These are phyloP conservation scores for Xenus cinereus DNA, from an alignment of 2,113 vertebrate species.

Conservation along the genomic window DNA sequence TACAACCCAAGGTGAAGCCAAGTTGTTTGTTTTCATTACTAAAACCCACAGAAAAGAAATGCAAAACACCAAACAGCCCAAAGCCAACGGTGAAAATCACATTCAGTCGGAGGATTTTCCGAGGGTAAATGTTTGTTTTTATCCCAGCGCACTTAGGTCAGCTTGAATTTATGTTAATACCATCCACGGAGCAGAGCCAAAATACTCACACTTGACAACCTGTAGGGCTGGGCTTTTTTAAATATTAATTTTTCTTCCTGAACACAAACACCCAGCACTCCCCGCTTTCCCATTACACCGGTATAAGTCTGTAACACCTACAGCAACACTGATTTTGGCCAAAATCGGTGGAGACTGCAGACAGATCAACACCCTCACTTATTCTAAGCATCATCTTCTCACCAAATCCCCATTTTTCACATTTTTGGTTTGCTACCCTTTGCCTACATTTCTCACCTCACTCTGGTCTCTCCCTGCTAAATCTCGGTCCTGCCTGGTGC, in stretches of 20 bases:
- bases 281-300: neutral
- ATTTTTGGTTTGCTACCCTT: neutral
- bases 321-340: neutral
- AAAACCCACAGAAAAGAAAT: conserved; percentile 48
- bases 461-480: neutral
- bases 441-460: neutral
- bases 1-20: conserved; percentile 21
- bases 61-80: neutral
- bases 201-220: neutral
- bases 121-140: conserved; percentile 8
- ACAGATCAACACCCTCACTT: neutral
- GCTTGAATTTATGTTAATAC: neutral
- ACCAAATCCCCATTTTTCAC: neutral
- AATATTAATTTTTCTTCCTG: neutral
- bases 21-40: conserved; percentile 34
- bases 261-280: neutral
- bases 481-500: neutral
- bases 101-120: neutral
- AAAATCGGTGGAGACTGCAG: accelerated
- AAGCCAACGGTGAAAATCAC: neutral
- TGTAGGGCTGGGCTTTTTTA: neutral
- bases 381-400: neutral
- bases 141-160: neutral
- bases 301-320: neutral
- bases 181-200: neutral